These are phyloP conservation scores for Triplophysa yarkandensis DNA, from an alignment of 2,797 vertebrate species.

Conservation along the genomic window DNA sequence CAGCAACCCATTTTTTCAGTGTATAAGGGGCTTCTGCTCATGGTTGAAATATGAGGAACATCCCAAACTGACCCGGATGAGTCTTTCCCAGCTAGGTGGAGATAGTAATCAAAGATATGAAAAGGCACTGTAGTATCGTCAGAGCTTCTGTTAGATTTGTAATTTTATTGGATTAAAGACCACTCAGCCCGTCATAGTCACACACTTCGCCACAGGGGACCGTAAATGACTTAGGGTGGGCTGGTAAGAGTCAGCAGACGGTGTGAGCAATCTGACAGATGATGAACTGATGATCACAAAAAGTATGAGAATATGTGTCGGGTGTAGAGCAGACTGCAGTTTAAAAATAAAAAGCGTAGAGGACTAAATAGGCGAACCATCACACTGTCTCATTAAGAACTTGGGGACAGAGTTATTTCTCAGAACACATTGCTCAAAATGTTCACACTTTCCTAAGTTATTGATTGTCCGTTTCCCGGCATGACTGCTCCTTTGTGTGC, in stretches of 20 bases:
- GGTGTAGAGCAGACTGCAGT: conserved; percentile 30
- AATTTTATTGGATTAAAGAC: conserved; percentile 9
- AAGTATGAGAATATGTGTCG: conserved; percentile 21
- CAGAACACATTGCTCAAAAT: conserved; percentile 26
- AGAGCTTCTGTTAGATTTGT: conserved; percentile 12
- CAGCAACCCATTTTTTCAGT: too few species aligned
- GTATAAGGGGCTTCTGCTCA: too few species aligned
- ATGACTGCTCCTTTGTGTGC: conserved; percentile 3
- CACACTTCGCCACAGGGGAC: conserved; percentile 5
- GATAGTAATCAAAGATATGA: too few species aligned
- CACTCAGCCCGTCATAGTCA: conserved; percentile 2
- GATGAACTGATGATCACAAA: conserved; percentile 39
- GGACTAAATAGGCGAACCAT: conserved; percentile 40
- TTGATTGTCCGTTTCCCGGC: neutral
- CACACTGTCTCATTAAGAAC: conserved; percentile 30
- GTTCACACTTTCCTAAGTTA: conserved; percentile 24
- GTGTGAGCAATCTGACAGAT: conserved; percentile 38
- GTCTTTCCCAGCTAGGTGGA: too few species aligned
- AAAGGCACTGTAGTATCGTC: too few species aligned
- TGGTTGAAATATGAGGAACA: too few species aligned
- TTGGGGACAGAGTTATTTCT: conserved; percentile 3
- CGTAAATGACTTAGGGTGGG: conserved; percentile 9
- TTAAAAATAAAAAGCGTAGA: conserved; percentile 55
- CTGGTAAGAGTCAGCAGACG: conserved; percentile 32
- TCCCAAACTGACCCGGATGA: too few species aligned